Percentiles rank a stretch among this genome's conserved stretches.
Conservation (phyloP, 2,797 vertebrate species). For the Fringilla coelebs region DNA sequence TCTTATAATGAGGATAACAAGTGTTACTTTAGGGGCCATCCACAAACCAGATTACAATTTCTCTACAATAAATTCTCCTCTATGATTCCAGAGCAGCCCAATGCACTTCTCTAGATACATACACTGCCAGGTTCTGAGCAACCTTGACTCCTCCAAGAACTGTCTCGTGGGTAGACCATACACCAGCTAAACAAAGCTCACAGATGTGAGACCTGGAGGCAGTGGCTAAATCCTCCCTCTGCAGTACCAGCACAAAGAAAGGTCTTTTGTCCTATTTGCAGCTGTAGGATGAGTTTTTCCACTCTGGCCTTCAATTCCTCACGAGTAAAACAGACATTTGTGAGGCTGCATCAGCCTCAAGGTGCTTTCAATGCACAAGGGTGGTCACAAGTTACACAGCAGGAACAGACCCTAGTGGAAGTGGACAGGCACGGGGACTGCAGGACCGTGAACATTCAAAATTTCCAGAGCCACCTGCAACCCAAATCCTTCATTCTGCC, state of each 20-base stretch:
- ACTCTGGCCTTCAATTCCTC: background rate
- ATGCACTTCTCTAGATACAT: background rate
- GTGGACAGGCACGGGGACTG: background rate
- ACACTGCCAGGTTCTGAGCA: background rate
- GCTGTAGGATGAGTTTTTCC: background rate
- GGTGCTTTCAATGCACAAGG: background rate
- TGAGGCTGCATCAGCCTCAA: background rate
- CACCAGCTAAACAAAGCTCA: background rate
- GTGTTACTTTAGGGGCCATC: background rate
- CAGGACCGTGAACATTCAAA: background rate
- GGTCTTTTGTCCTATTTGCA: background rate
- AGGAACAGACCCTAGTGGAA: rapidly evolving
- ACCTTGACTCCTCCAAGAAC: background rate
- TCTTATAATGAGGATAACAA: background rate
- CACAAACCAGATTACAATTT: background rate
- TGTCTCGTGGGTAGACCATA: rapidly evolving
- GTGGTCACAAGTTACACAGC: background rate
- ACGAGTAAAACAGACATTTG: background rate
- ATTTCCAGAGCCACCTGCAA: background rate
- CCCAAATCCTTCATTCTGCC: background rate
- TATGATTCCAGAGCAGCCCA: background rate
- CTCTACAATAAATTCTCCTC: background rate
- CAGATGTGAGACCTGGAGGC: background rate
- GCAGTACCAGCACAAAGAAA: background rate
- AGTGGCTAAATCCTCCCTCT: background rate